Percentiles rank a stretch among this genome's conserved stretches.
These are phyloP conservation scores for Lineus longissimus DNA, from an alignment of 1,140 invertebrate species.

Conservation along the genomic window DNA sequence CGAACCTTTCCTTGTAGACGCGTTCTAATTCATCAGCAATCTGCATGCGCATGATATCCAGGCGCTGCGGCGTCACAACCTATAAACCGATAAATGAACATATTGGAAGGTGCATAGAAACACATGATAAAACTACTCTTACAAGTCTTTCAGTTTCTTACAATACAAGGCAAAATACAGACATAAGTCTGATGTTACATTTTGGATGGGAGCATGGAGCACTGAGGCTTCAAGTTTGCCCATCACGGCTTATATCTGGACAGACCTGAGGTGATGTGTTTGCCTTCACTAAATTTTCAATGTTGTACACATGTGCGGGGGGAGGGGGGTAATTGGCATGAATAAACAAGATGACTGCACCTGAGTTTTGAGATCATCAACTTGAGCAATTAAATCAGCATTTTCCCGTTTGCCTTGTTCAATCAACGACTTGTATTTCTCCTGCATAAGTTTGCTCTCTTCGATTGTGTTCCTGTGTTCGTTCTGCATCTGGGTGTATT, in stretches of 20 bases:
- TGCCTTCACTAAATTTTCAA: no score
- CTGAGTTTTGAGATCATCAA: conserved; percentile 42
- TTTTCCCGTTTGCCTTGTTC: conserved; percentile 40
- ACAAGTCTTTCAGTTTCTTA: no score
- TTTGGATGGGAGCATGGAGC: no score
- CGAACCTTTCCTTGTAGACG: conserved; percentile 38
- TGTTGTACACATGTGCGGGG: no score
- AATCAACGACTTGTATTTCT: conserved; percentile 48
- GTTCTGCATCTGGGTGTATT: conserved; percentile 37
- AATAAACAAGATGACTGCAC: conserved; percentile 17
- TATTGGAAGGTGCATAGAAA: no score
- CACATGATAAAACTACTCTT: no score
- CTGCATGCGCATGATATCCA: conserved; percentile 44
- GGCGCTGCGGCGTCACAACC: conserved; percentile 41
- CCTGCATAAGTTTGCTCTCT: conserved; percentile 46
- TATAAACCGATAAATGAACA: conserved; percentile 23
- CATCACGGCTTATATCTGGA: no score
- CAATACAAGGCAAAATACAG: no score
- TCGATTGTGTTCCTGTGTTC: conserved; percentile 45
- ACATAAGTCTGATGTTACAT: no score
- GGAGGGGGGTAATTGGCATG: not conserved
- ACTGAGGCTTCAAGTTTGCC: no score
- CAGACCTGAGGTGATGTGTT: no score
- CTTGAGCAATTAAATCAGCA: conserved; percentile 27
- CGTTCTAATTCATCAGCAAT: conserved; percentile 41